These are phyloP conservation scores for Ceratina japonica DNA, from an alignment of 1,140 invertebrate species.

Conservation along the genomic window DNA sequence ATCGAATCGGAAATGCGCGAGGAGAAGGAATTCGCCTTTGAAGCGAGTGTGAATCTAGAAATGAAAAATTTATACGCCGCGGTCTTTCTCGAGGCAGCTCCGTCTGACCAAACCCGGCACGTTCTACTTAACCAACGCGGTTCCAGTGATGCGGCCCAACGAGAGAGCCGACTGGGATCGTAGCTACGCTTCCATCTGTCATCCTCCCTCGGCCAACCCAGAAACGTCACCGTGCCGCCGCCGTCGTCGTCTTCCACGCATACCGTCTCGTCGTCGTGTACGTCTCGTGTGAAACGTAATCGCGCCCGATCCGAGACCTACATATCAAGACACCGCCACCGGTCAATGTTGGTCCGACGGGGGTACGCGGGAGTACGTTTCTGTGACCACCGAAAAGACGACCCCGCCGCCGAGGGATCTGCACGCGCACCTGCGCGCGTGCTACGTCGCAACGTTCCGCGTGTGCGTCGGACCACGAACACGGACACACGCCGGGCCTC, in stretches of 20 bases:
- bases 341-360: not conserved
- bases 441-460: too few relatives aligned
- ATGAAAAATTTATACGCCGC: too few relatives aligned
- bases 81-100: too few relatives aligned
- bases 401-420: not conserved
- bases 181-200: not conserved
- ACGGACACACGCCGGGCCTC: not conserved
- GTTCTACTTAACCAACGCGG: slow-evolving; percentile 1
- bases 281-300: slow-evolving; percentile 10
- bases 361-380: not conserved
- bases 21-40: not conserved
- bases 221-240: slow-evolving; percentile 10
- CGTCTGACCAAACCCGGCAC: not conserved
- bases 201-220: not conserved
- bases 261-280: not conserved
- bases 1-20: too few relatives aligned
- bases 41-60: too few relatives aligned
- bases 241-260: too few relatives aligned
- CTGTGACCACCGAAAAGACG: slow-evolving; percentile 2
- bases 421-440: not conserved
- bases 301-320: slow-evolving; percentile 4
- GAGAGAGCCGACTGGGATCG: too few relatives aligned
- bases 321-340: not conserved
- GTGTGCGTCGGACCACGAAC: not conserved
- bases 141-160: not conserved